Percentiles rank a stretch among this genome's conserved stretches.
Conservation (phyloP, 92 coral and sea anemone genomes). For the Palythoa grandiflora region DNA sequence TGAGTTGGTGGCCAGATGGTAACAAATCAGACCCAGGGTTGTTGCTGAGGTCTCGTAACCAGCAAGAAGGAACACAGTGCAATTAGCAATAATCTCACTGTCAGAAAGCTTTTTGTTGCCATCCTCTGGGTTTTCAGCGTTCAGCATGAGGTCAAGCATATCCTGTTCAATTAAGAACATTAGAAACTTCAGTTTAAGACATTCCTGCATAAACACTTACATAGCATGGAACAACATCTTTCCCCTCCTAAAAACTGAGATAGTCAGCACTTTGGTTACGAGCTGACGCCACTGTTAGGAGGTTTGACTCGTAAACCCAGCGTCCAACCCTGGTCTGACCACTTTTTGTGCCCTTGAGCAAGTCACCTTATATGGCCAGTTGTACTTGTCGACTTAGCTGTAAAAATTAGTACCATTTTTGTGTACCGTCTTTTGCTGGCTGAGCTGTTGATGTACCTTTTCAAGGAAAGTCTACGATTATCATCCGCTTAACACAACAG, state of each 20-base stretch:
- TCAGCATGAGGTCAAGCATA: slow-evolving; percentile 67
- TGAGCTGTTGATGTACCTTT: too few species aligned
- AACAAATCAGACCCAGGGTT: slow-evolving; percentile 66
- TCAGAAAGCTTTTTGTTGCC: slow-evolving; percentile 64
- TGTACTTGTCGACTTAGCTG: too few species aligned
- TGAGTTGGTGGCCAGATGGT: slow-evolving; percentile 46
- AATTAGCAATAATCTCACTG: slow-evolving; percentile 68
- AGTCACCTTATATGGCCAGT: too few species aligned
- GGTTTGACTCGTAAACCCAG: too few species aligned
- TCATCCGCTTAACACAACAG: not conserved
- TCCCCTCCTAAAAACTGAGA: too few species aligned
- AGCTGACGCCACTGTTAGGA: too few species aligned
- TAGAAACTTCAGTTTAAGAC: not conserved
- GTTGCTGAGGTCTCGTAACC: slow-evolving; percentile 82
- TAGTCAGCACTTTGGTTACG: too few species aligned
- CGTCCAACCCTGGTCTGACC: too few species aligned
- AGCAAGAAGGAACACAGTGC: slow-evolving; percentile 72
- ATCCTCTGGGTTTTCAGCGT: slow-evolving; percentile 43
- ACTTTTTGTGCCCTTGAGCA: too few species aligned
- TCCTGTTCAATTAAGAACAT: slow-evolving; percentile 45
- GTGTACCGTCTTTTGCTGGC: too few species aligned
- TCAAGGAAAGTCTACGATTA: not conserved
- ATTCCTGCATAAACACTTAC: not conserved
- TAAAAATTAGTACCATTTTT: too few species aligned
- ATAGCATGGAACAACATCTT: too few species aligned